phyloP scores from a whole-genome alignment of 2,888 invertebrate genomes.

The Rhaphigaster nebulosa region DNA sequence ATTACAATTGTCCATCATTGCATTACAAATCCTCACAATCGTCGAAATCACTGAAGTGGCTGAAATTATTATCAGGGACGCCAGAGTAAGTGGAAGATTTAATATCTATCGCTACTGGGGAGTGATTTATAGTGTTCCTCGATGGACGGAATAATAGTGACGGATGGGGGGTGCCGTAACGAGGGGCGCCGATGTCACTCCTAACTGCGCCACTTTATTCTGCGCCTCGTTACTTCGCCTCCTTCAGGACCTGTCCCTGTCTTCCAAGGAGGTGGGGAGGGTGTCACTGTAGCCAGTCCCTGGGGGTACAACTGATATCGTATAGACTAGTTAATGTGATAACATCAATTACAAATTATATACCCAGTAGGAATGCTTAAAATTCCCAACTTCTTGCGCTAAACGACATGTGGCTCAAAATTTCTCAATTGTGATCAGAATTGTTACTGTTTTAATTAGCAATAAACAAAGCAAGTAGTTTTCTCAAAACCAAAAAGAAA shows the following conservation, averaged over 20 bases:
- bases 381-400: no score
- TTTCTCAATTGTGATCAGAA: no score
- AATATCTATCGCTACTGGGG: constrained; percentile 7
- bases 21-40: not conserved
- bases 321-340: no score
- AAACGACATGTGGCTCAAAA: no score
- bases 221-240: constrained; percentile 8
- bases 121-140: constrained; percentile 40
- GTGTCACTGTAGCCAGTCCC: not conserved
- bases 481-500: no score
- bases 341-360: no score
- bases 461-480: no score
- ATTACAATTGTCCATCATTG: not conserved
- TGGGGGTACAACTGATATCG: no score
- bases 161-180: not conserved
- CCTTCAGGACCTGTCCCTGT: not conserved
- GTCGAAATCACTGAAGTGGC: not conserved
- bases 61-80: constrained; percentile 5
- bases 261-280: not conserved
- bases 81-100: constrained; percentile 28
- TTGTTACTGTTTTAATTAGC: no score
- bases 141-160: constrained; percentile 35
- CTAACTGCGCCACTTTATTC: constrained; percentile 38
- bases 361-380: no score
- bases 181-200: not conserved